These are phyloP conservation scores for Meda fulgida DNA, from an alignment of 2,797 vertebrate genomes.

Conservation along the genomic window DNA sequence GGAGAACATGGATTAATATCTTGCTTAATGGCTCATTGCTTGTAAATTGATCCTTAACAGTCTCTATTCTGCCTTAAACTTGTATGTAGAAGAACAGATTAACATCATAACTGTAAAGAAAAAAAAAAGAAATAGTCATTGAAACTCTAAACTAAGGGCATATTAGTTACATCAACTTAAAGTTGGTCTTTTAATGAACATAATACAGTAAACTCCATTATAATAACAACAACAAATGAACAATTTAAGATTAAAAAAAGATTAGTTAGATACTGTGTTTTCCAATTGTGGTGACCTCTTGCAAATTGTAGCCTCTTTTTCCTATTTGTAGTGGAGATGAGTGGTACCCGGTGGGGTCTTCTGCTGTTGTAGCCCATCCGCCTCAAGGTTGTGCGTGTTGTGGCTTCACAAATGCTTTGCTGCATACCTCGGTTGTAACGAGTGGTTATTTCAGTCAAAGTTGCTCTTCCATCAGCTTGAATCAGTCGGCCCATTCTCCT, in stretches of 20 bases:
- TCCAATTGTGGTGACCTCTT: no score
- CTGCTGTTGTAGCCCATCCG: no score
- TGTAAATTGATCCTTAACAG: constrained; percentile 41
- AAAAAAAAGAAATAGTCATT: neutral
- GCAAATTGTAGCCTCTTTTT: no score
- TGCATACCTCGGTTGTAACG: no score
- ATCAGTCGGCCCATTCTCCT: no score
- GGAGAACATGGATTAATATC: constrained; percentile 51
- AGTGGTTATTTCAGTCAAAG: no score
- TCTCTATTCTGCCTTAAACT: neutral
- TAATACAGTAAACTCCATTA: neutral
- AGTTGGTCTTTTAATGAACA: neutral
- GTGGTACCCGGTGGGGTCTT: no score
- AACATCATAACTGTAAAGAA: neutral
- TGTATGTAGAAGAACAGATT: neutral
- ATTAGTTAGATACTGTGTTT: neutral
- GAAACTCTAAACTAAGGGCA: neutral
- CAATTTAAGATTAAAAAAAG: neutral
- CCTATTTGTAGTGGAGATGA: no score
- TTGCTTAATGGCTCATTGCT: constrained; percentile 42
- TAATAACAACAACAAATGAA: neutral
- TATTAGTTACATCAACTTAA: neutral
- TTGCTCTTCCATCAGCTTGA: no score
- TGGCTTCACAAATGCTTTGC: no score
- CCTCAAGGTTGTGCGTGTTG: no score